A percentile compares a stretch with the other conserved stretches of the same genome.
Evolutionary conservation across 2,888 invertebrate genomes (phyloP).

Genomic region (Orchestes rusci): DNA sequence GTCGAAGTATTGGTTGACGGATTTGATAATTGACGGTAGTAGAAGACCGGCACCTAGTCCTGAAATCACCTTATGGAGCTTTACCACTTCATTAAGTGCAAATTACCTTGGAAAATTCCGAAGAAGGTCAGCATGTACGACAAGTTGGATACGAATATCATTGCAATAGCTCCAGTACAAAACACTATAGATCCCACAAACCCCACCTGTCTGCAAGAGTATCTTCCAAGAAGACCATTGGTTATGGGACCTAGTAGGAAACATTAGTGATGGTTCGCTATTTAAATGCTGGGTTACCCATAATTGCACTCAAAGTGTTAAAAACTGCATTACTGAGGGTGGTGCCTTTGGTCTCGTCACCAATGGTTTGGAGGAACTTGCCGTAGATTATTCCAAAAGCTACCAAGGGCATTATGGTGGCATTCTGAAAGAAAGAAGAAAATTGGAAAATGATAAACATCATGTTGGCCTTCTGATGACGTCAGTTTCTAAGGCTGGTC

Average conservation of each 20-base stretch:
- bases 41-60: constrained; percentile 70
- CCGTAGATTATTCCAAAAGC: constrained; percentile 52
- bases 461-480: too few species aligned
- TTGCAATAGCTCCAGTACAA: constrained; percentile 53
- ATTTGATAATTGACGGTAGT: constrained; percentile 63
- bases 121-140: constrained; percentile 57
- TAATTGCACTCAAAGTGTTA: constrained; percentile 54
- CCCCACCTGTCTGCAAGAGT: constrained; percentile 60
- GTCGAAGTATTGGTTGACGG: constrained; percentile 68
- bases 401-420: not conserved
- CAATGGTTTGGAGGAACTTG: constrained; percentile 57
- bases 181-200: constrained; percentile 58
- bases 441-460: not conserved
- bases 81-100: not conserved
- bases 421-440: not conserved
- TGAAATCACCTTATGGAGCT: constrained; percentile 27
- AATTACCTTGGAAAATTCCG: constrained; percentile 54
- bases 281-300: constrained; percentile 44
- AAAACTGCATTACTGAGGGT: constrained; percentile 64
- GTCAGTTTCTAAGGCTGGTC: too few species aligned
- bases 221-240: constrained; percentile 58
- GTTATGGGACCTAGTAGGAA: constrained; percentile 55
- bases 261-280: not conserved
- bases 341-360: constrained; percentile 61
- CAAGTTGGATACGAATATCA: constrained; percentile 57